Base-by-base conservation (phyloP, 2,797 vertebrate species). In the Acipenser transmontanus region DNA sequence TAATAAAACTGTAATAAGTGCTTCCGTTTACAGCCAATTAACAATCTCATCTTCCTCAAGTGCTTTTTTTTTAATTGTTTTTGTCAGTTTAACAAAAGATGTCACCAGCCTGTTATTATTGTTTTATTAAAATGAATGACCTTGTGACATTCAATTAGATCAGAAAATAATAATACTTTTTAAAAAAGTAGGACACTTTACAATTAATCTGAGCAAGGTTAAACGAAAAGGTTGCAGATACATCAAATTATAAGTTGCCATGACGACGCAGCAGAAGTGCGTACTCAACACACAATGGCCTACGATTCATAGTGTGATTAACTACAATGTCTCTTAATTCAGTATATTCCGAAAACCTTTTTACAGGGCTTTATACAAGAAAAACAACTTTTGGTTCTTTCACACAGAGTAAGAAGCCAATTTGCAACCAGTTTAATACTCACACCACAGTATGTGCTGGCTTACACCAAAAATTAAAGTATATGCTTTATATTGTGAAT, bases 171-270 rank as follows among this genome's bases (percentile, higher is more conserved):
- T 64, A 60, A 61, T 50, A 14, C 63, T 56, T 70, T 17, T 60
- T 66, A 56, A 3, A 34, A 72, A 72, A 72, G 62, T 72, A 70
- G 70, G 73, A 50, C 68, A 65, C 68, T 63, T 69, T 67, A 68
- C 66, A 72, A 72, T 72, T 72, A 68, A 79, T 74, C 70, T 74
- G 67, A 50, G 61, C 65, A 70, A 76, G 69, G 74, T 73, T 76
- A 79, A 76, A 74, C 76, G 71, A 72, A 67, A 74, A 70, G 72
- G 69, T 74, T 68, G 63, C 70, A 69, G 69, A 70, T 74, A 73
- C 50, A 60, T 64, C 54, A 69, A 54, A 64, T 51, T 52, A 52
- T 63, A 64, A 64, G 50, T 8, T 8, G 10, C 10, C 50, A 1
- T 52, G 62, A 12, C 71, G 70, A 56, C 8, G 60, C 60, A 61